A percentile compares a stretch with the other conserved stretches of the same genome.
phyloP scores from a whole-genome alignment of 2,888 invertebrate genomes.

The Tiliacea citrago region DNA sequence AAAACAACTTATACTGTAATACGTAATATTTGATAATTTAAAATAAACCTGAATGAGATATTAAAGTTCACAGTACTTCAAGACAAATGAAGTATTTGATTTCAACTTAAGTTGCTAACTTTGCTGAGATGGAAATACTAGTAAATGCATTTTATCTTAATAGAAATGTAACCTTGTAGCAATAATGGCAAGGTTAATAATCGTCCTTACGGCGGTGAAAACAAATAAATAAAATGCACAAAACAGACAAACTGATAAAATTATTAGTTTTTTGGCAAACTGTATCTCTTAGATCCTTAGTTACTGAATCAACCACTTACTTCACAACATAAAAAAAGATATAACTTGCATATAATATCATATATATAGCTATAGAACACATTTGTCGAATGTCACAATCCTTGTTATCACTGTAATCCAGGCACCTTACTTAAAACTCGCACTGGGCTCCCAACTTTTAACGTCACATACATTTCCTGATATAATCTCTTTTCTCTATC shows the following conservation, averaged over 20 bases:
- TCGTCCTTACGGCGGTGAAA: constrained; percentile 1
- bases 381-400: constrained; percentile 58
- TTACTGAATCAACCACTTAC: constrained; percentile 43
- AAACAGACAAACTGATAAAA: constrained; percentile 38
- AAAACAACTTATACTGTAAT: constrained; percentile 38
- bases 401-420: constrained; percentile 37
- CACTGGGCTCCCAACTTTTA: constrained; percentile 29
- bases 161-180: constrained; percentile 24
- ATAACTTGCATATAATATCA: constrained; percentile 59
- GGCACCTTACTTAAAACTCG: constrained; percentile 34
- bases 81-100: constrained; percentile 52
- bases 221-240: constrained; percentile 43
- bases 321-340: constrained; percentile 52
- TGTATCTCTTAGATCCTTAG: constrained; percentile 26
- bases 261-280: constrained; percentile 55
- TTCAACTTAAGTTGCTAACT: constrained; percentile 46
- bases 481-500: constrained; percentile 22
- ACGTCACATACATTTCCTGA: constrained; percentile 18
- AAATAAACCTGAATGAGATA: constrained; percentile 11
- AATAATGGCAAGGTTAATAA: constrained; percentile 32
- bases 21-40: constrained; percentile 9
- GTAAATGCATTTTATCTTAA: constrained; percentile 54
- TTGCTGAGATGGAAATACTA: constrained; percentile 25
- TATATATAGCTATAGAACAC: constrained; percentile 62
- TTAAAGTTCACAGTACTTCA: constrained; percentile 6